phyloP scores from a whole-genome alignment of 2,113 vertebrate species.

The Irena cyanogastra region DNA sequence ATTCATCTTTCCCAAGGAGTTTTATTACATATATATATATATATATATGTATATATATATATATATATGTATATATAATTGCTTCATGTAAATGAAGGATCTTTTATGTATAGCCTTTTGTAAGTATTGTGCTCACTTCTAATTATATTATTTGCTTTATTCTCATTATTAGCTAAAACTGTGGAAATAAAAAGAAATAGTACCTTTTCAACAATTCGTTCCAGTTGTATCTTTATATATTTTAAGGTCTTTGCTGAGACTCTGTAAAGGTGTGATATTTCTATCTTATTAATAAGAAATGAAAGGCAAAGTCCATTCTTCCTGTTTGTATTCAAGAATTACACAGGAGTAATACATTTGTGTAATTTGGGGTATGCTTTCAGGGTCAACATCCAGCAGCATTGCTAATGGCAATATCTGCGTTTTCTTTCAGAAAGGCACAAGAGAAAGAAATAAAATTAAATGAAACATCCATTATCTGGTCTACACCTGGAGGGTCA shows the following conservation, averaged over 20 bases:
- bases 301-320: neutral
- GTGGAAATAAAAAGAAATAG: neutral
- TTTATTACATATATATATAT: neutral
- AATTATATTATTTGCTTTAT: neutral
- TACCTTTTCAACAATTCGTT: neutral
- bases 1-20: neutral
- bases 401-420: neutral
- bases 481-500: neutral
- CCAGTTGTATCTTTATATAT: neutral
- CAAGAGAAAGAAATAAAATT: neutral
- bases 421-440: neutral
- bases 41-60: no score
- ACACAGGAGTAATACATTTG: neutral
- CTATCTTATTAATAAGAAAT: neutral
- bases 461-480: conserved; percentile 37
- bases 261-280: neutral
- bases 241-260: neutral
- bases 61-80: neutral
- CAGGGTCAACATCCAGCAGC: neutral
- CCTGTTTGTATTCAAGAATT: neutral
- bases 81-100: neutral
- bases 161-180: neutral
- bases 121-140: neutral
- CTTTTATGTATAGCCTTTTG: neutral
- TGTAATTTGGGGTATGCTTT: neutral